phyloP scores from a whole-genome alignment of 2,888 invertebrate genomes.

The Nematopogon swammerdamellus region DNA sequence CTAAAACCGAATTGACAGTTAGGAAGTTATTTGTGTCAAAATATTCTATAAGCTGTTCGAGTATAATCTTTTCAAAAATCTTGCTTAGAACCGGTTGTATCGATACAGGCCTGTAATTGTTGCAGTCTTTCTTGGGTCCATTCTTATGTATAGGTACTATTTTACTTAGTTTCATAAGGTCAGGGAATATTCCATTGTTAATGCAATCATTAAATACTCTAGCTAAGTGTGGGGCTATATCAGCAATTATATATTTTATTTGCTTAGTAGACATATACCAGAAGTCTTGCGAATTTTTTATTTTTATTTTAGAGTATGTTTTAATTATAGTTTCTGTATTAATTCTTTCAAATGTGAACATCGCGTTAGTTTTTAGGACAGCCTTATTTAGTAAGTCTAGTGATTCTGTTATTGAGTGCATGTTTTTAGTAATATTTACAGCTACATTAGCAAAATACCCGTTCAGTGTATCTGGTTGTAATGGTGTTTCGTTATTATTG shows the following conservation, averaged over 20 bases:
- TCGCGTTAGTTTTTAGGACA: too few species aligned
- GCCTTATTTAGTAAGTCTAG: too few species aligned
- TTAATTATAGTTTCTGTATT: too few species aligned
- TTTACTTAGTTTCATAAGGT: conserved; percentile 9
- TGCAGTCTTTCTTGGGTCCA: conserved; percentile 6
- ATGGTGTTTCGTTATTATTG: too few species aligned
- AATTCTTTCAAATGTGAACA: too few species aligned
- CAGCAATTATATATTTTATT: not conserved
- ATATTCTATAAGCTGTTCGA: conserved; percentile 2
- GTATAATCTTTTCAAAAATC: conserved; percentile 4
- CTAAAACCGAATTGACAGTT: conserved; percentile 4
- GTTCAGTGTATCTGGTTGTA: too few species aligned
- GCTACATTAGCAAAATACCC: too few species aligned
- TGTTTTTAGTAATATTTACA: too few species aligned
- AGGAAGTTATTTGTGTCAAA: conserved; percentile 3
- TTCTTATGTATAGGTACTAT: conserved; percentile 10
- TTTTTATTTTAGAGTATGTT: not conserved
- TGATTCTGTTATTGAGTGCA: too few species aligned
- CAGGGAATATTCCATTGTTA: conserved; percentile 6
- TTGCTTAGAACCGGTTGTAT: conserved; percentile 3
- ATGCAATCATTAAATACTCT: conserved; percentile 8
- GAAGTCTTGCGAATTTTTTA: not conserved
- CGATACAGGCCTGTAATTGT: conserved; percentile 6
- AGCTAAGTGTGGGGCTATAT: conserved; percentile 1
- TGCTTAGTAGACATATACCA: not conserved